Conservation (phyloP, 2,797 vertebrate species). For the Phoxinus dragarum region DNA sequence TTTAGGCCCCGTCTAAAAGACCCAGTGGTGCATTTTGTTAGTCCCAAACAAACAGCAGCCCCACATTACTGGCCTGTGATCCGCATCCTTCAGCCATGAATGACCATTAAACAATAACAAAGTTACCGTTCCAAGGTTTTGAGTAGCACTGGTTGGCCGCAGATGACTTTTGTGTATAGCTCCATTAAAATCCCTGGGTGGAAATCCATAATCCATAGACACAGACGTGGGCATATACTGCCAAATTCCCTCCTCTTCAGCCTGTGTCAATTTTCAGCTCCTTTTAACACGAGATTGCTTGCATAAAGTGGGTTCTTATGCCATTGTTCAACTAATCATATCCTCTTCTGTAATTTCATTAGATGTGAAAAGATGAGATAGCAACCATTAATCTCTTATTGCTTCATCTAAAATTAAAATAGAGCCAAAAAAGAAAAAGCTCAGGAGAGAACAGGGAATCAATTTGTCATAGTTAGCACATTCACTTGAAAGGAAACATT, state of each 20-base stretch:
- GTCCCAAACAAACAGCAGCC: conserved; percentile 74
- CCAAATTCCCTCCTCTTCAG: conserved; percentile 62
- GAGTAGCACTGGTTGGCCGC: conserved; percentile 67
- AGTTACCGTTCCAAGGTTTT: conserved; percentile 76
- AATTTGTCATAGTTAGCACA: conserved; percentile 79
- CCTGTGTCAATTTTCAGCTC: conserved; percentile 64
- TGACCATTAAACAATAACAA: conserved; percentile 77
- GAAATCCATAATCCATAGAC: conserved; percentile 69
- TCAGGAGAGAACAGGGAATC: conserved; percentile 75
- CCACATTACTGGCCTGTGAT: conserved; percentile 70
- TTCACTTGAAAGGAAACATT: conserved; percentile 82
- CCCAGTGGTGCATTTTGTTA: conserved; percentile 81
- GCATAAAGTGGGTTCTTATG: conserved; percentile 80
- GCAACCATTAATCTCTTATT: conserved; percentile 81
- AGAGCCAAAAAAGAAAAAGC: conserved; percentile 65
- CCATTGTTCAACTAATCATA: conserved; percentile 83
- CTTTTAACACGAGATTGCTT: conserved; percentile 77
- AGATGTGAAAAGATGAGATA: conserved; percentile 84
- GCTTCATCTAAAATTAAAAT: conserved; percentile 79
- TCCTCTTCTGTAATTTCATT: conserved; percentile 83
- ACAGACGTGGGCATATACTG: conserved; percentile 68
- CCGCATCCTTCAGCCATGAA: conserved; percentile 67
- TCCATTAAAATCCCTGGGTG: conserved; percentile 65
- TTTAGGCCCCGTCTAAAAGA: conserved; percentile 78
- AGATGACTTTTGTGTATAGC: conserved; percentile 46